These are phyloP conservation scores for Uropetala carovei DNA, from an alignment of 2,888 invertebrate species.

Conservation along the genomic window DNA sequence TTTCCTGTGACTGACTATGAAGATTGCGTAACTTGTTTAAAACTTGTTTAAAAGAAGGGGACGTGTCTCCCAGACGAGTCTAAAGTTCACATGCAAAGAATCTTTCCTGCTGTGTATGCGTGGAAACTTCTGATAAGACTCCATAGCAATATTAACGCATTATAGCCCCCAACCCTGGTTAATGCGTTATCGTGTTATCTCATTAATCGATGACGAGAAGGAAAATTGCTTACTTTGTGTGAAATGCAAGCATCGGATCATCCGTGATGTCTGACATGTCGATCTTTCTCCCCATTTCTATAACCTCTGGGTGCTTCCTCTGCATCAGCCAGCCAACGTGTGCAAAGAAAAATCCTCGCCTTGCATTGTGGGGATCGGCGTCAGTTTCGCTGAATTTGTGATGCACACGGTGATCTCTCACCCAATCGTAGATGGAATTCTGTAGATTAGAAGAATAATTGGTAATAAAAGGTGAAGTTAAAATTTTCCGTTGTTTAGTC, in stretches of 20 bases:
- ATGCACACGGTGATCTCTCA: conserved; percentile 74
- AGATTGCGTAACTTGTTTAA: no score
- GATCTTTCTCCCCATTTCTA: conserved; percentile 85
- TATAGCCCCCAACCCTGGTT: no score
- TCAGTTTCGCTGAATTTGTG: conserved; percentile 82
- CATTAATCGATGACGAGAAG: background rate
- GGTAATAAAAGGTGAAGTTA: no score
- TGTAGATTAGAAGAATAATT: conserved; percentile 71
- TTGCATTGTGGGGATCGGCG: conserved; percentile 89
- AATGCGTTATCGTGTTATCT: no score
- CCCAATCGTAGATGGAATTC: conserved; percentile 74
- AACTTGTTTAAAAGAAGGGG: no score
- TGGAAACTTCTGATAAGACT: no score
- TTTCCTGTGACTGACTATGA: no score
- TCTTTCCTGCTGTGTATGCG: no score
- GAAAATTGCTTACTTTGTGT: conserved; percentile 81
- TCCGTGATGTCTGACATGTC: conserved; percentile 87
- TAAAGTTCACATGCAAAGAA: no score
- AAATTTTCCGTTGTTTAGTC: no score
- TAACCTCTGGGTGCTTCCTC: conserved; percentile 91
- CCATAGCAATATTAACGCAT: no score
- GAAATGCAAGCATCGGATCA: conserved; percentile 88
- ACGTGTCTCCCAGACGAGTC: no score
- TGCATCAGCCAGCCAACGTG: conserved; percentile 96
- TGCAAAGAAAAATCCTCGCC: conserved; percentile 92